These are phyloP conservation scores for Theonella swinhoei DNA, from an alignment of 37 sponge, comb jelly and placozoan genomes.

Conservation along the genomic window DNA sequence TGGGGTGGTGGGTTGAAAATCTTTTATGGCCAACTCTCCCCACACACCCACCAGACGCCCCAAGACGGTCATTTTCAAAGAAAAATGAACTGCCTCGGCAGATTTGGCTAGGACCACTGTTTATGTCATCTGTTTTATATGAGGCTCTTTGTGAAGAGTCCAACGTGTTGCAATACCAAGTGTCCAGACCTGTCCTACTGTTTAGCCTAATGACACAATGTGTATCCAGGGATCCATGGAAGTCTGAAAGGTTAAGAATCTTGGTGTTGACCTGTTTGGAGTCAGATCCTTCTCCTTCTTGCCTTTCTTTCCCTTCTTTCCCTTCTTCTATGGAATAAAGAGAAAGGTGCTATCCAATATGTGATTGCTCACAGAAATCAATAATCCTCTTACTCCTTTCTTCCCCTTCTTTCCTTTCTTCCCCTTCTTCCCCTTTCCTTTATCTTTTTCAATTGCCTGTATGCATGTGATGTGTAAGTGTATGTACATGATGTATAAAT, in stretches of 20 bases:
- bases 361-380: not conserved
- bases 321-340: constrained; percentile 62
- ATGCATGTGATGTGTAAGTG: not conserved
- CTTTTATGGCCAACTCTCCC: too few relatives aligned
- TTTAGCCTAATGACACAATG: not conserved
- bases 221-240: not conserved
- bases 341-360: too few relatives aligned
- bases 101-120: too few relatives aligned
- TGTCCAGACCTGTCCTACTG: too few relatives aligned
- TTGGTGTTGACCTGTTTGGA: constrained; percentile 73
- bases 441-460: constrained; percentile 97
- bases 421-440: constrained; percentile 92
- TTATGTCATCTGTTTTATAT: too few relatives aligned
- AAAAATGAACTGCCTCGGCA: too few relatives aligned
- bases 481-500: too few relatives aligned
- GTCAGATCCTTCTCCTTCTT: constrained; percentile 99
- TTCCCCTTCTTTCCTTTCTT: constrained; percentile 86
- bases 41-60: too few relatives aligned
- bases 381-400: constrained; percentile 54
- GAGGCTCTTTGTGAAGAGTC: too few relatives aligned
- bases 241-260: not conserved
- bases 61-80: too few relatives aligned
- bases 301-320: constrained; percentile 94
- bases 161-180: too few relatives aligned
- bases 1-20: too few relatives aligned